These are phyloP conservation scores for Orgyia antiqua DNA, from an alignment of 2,888 invertebrate species.

Conservation along the genomic window DNA sequence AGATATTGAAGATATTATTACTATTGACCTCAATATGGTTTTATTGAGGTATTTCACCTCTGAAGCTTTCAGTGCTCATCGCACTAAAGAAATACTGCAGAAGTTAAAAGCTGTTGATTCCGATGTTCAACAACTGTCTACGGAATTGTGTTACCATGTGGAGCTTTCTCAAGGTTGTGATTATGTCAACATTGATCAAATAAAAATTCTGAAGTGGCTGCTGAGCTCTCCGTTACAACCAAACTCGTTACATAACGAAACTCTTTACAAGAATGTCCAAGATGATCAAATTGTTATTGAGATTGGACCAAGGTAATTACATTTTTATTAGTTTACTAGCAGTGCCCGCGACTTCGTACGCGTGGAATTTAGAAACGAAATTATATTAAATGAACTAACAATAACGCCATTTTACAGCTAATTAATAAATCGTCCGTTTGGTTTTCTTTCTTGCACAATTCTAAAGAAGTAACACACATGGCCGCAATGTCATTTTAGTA, in stretches of 20 bases:
- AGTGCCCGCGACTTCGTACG: no score
- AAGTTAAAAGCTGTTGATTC: constrained; percentile 70
- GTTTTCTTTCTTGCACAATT: no score
- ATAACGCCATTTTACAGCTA: no score
- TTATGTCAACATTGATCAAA: constrained; percentile 78
- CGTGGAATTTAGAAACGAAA: no score
- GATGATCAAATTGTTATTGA: constrained; percentile 81
- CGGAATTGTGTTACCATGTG: constrained; percentile 90
- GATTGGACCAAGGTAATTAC: constrained; percentile 94
- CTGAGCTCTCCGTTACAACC: constrained; percentile 84
- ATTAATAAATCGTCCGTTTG: no score
- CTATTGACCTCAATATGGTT: constrained; percentile 55
- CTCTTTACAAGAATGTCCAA: constrained; percentile 60
- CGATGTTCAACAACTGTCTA: constrained; percentile 75
- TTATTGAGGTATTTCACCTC: constrained; percentile 80
- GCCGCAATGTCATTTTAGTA: no score
- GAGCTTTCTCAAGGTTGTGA: constrained; percentile 74
- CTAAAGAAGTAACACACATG: no score
- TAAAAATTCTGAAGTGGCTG: constrained; percentile 86
- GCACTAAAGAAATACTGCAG: constrained; percentile 75
- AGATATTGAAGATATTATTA: constrained; percentile 28
- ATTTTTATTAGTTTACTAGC: no score
- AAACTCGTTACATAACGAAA: constrained; percentile 74
- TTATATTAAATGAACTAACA: no score
- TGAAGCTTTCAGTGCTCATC: constrained; percentile 79